phyloP scores from a whole-genome alignment of 2,888 invertebrate genomes.

The Ophioninae sp. region DNA sequence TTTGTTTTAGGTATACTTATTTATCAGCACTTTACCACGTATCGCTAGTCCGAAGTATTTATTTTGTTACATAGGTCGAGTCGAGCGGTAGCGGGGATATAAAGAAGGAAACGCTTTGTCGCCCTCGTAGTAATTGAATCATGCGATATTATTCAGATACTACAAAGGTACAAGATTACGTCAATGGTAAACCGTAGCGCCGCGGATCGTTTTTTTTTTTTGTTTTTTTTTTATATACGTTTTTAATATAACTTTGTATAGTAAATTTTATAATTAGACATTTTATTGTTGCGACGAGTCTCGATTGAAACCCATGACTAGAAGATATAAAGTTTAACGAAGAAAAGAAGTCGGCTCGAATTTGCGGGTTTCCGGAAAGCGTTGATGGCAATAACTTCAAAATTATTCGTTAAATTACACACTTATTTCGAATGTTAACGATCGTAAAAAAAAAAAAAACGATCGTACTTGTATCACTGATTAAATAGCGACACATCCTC shows the following conservation, averaged over 20 bases:
- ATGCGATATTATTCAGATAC: conserved; percentile 41
- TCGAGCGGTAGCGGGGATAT: conserved; percentile 12
- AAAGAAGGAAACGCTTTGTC: conserved; percentile 28
- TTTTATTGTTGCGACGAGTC: conserved; percentile 56
- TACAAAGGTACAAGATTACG: conserved; percentile 54
- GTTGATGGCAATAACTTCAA: background rate
- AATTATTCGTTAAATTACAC: background rate
- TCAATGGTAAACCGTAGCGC: conserved; percentile 61
- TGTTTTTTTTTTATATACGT: conserved; percentile 67
- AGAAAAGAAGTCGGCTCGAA: background rate
- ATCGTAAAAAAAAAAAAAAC: too few relatives aligned
- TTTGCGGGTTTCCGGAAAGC: background rate
- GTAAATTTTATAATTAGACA: conserved; percentile 65
- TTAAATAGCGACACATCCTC: background rate
- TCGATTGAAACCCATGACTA: conserved; percentile 47
- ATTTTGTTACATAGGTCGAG: conserved; percentile 57
- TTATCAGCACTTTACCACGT: conserved; percentile 52
- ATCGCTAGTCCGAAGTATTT: conserved; percentile 62
- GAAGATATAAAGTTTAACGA: conserved; percentile 56
- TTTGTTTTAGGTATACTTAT: conserved; percentile 30
- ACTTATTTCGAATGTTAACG: background rate
- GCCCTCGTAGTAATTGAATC: conserved; percentile 47
- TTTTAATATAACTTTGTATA: conserved; percentile 68
- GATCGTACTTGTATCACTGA: conserved; percentile 11
- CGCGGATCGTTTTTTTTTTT: conserved; percentile 28